Evolutionary conservation across 1,140 invertebrate species (phyloP), one percentile per base, ranked within the genome.

Genomic region (Grapholita molesta): DNA sequence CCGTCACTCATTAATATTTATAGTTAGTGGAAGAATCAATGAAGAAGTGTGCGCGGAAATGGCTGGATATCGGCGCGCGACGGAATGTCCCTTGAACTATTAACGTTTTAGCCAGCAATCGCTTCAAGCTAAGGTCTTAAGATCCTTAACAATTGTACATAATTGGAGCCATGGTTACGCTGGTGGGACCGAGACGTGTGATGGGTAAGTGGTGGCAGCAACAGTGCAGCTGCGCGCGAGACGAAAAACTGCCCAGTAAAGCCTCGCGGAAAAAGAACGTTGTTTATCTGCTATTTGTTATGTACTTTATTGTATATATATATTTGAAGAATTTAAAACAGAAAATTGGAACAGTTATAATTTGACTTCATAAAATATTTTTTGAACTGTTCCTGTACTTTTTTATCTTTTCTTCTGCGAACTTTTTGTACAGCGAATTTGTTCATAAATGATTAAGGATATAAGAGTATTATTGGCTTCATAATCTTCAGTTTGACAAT

Each of bases 31-130:
- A 73, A 76, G 61, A 70, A 67, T 77, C 69, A 76, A 78, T 77
- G 81, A 77, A 35, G 66, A 53, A 66, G 73, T 69, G 66, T 68
- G 73, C 75, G 75, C 79, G 79, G 80, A 85, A 84, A 84, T 82
- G 75, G 67, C 66, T 72, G 70, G 71, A 79, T 70, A 28, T 61
- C 68, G 68, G 76, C 83, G 70, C 83, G 79, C 79, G 83, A 75
- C 75, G 80, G 77, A 78, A 84, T 87, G 78, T 73, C 42, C 42
- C 8, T 15, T 7, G 66, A 3, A 38, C 35, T 2, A 9, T 18
- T 48, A 9, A 9, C 8, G 9, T 6, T 0, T 9, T 21, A 9
- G 11, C 15, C 7, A 21, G 18, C 21, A 18, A 9, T 48, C 21
- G 42, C 18, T 7, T 48, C 42, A 7, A n/a, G 9, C 0, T 2